Percentiles rank a stretch among this genome's conserved stretches.
Conservation (phyloP, 2,797 vertebrate species). For the Takifugu rubripes region DNA sequence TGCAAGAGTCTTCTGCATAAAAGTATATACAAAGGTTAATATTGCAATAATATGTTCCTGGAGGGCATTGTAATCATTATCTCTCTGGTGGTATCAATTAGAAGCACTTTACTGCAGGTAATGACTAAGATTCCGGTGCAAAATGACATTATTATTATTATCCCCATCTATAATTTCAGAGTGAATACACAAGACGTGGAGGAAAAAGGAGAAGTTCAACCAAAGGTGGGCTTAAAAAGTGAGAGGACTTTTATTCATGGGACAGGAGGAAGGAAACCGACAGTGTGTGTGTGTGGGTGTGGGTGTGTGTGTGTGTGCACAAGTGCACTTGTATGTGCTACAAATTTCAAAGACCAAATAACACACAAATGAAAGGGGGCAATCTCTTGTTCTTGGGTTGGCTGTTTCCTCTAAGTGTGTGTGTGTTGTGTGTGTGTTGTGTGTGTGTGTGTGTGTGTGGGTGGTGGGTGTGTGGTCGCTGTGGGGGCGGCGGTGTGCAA, state of each 20-base stretch:
- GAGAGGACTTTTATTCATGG: constrained; percentile 63
- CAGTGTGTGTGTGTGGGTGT: constrained; percentile 6
- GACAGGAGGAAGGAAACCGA: constrained; percentile 54
- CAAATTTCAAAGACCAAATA: constrained; percentile 54
- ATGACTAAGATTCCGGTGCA: constrained; percentile 85
- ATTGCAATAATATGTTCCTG: constrained; percentile 88
- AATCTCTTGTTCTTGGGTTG: constrained; percentile 61
- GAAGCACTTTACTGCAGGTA: constrained; percentile 87
- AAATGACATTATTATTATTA: constrained; percentile 90
- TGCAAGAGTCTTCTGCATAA: constrained; percentile 84
- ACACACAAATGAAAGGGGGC: constrained; percentile 57
- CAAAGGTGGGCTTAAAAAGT: constrained; percentile 77
- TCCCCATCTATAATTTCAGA: constrained; percentile 85
- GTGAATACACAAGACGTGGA: constrained; percentile 77
- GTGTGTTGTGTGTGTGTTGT: constrained; percentile 9
- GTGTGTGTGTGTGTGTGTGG: constrained; percentile 8
- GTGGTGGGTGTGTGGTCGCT: constrained; percentile 16
- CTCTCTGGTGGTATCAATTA: constrained; percentile 88
- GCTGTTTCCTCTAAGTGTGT: constrained; percentile 57
- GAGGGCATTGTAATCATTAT: constrained; percentile 89
- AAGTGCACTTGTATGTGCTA: constrained; percentile 7
- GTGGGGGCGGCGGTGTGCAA: constrained; percentile 2
- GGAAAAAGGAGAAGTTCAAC: constrained; percentile 75
- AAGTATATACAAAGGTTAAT: constrained; percentile 91
- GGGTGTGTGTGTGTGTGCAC: background rate